Conservation (phyloP, 2,113 vertebrate species). For the Ictalurus furcatus region DNA sequence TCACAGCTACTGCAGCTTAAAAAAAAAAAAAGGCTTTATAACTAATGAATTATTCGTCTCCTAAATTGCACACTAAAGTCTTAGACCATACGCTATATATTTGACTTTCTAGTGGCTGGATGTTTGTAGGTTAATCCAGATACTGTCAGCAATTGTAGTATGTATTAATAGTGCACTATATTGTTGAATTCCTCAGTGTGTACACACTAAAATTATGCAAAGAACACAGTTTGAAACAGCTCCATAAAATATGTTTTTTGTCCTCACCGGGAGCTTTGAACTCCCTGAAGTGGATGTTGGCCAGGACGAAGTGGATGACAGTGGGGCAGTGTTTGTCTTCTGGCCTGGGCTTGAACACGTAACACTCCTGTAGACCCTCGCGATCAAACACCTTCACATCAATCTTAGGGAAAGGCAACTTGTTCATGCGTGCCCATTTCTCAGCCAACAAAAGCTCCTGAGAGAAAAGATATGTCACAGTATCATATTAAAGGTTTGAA, state of each 20-base stretch:
- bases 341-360: constrained; percentile 92
- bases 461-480: not conserved
- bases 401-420: constrained; percentile 95
- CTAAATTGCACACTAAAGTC: not conserved
- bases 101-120: not conserved
- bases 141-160: not conserved
- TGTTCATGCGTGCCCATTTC: constrained; percentile 99
- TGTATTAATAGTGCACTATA: not conserved
- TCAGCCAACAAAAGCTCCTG: constrained; percentile 95
- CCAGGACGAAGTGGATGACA: constrained; percentile 95
- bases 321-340: constrained; percentile 91
- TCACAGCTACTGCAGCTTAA: too few species aligned
- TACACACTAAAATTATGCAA: not conserved
- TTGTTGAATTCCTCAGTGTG: not conserved
- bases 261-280: constrained; percentile 90
- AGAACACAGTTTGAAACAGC: not conserved
- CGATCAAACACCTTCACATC: constrained; percentile 94
- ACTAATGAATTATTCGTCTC: not conserved
- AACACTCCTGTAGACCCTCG: constrained; percentile 95
- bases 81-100: not conserved
- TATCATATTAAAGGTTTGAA: not conserved
- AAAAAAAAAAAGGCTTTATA: not conserved
- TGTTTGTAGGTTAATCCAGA: not conserved
- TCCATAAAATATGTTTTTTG: not conserved
- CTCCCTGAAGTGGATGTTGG: constrained; percentile 92